A percentile compares a stretch with the other conserved stretches of the same genome.
Evolutionary conservation across 2,113 vertebrate genomes (phyloP).

Genomic region (Centrocercus urophasianus): DNA sequence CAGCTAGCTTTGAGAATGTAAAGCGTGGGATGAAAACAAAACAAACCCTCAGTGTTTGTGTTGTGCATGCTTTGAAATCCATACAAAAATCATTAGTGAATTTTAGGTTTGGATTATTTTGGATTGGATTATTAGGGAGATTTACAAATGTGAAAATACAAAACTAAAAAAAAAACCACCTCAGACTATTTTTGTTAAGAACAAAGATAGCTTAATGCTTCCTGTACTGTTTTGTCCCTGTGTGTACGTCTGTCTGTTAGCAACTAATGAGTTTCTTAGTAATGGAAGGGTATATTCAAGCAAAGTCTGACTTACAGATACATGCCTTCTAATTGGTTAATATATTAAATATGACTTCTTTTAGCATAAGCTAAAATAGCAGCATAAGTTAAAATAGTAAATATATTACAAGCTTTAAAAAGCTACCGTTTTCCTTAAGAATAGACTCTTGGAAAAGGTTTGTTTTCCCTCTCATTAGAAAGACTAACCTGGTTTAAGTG

Average conservation of each 20-base stretch:
- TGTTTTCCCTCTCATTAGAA: background rate
- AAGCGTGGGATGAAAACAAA: background rate
- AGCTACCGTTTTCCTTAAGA: background rate
- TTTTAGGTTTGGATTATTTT: no score
- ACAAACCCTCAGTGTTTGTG: background rate
- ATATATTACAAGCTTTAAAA: fast-evolving
- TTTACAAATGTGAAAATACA: background rate
- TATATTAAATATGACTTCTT: background rate
- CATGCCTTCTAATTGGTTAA: no score
- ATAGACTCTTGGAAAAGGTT: background rate
- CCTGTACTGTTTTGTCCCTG: fast-evolving
- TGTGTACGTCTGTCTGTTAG: background rate
- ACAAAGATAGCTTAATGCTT: background rate
- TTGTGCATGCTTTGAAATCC: background rate
- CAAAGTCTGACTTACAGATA: background rate
- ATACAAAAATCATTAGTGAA: no score
- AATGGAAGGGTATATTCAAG: background rate
- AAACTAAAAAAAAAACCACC: background rate
- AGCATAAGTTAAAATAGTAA: background rate
- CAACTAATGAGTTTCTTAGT: background rate
- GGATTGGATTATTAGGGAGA: no score
- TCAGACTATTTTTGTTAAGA: fast-evolving
- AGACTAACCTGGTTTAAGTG: background rate
- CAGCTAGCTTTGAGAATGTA: background rate
- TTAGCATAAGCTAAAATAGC: no score